Evolutionary conservation across 1,140 invertebrate genomes (phyloP).

Genomic region (Streblospio benedicti): DNA sequence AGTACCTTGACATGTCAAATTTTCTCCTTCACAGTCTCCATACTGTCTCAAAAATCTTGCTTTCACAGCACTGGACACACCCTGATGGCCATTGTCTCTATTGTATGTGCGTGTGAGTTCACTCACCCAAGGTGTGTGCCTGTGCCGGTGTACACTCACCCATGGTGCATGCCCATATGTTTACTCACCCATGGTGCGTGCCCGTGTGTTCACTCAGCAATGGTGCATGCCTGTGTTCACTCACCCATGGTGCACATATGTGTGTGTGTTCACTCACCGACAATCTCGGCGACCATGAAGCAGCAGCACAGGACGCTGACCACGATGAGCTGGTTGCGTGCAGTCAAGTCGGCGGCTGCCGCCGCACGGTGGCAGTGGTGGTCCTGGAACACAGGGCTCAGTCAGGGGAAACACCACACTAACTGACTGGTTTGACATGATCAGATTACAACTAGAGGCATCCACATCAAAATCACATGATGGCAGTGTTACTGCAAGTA

Average conservation of each 20-base stretch:
- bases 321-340: slow-evolving; percentile 1
- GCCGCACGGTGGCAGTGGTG: background rate
- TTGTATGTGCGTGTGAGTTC: background rate
- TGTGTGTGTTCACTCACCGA: background rate
- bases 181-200: background rate
- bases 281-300: slow-evolving; percentile 8
- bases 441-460: too few species aligned
- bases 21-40: too few species aligned
- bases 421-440: too few species aligned
- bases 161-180: too few species aligned
- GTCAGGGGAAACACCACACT: too few species aligned
- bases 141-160: background rate
- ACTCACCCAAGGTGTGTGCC: background rate
- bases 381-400: too few species aligned
- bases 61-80: too few species aligned
- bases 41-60: too few species aligned
- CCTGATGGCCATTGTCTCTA: background rate
- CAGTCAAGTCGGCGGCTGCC: background rate
- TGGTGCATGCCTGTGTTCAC: too few species aligned
- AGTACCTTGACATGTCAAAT: too few species aligned
- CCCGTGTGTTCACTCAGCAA: background rate
- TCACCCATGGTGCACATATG: background rate
- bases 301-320: slow-evolving; percentile 2
- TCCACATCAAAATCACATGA: too few species aligned
- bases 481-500: too few species aligned